A percentile compares a stretch with the other conserved stretches of the same genome.
Evolutionary conservation across 2,797 vertebrate species (phyloP).

Genomic region (Sebastes itinus): DNA sequence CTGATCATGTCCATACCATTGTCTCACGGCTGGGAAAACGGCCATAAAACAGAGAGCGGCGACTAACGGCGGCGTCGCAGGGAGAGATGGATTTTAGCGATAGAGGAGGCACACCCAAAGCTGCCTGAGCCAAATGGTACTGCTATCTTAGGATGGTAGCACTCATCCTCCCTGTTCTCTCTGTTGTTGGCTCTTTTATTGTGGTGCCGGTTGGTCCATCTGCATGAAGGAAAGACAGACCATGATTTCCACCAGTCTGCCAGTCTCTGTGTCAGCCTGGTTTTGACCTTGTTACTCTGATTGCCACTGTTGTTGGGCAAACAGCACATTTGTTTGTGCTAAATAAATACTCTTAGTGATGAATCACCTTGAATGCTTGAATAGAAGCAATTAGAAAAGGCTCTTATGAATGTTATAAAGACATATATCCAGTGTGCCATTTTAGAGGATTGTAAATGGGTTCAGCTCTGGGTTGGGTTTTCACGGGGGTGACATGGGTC

Average conservation of each 20-base stretch:
- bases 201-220: conserved; percentile 27
- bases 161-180: not conserved
- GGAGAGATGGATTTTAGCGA: conserved; percentile 61
- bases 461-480: conserved; percentile 44
- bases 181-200: conserved; percentile 31
- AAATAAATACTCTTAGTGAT: conserved; percentile 37
- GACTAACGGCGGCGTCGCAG: not conserved
- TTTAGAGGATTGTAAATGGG: conserved; percentile 45
- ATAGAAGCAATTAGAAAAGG: conserved; percentile 19
- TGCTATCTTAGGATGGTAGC: conserved; percentile 24
- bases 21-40: conserved; percentile 62
- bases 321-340: conserved; percentile 40
- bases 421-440: conserved; percentile 29
- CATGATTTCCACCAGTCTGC: conserved; percentile 18
- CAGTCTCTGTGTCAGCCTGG: conserved; percentile 36
- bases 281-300: conserved; percentile 58
- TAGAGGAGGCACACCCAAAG: conserved; percentile 45
- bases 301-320: conserved; percentile 49
- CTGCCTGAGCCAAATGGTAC: conserved; percentile 42
- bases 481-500: conserved; percentile 52
- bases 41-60: conserved; percentile 63
- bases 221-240: conserved; percentile 36
- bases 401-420: conserved; percentile 4
- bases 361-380: conserved; percentile 45
- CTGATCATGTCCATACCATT: conserved; percentile 79